Base-by-base conservation (phyloP, 2,888 invertebrate species). In the Mactromeris polynyma region DNA sequence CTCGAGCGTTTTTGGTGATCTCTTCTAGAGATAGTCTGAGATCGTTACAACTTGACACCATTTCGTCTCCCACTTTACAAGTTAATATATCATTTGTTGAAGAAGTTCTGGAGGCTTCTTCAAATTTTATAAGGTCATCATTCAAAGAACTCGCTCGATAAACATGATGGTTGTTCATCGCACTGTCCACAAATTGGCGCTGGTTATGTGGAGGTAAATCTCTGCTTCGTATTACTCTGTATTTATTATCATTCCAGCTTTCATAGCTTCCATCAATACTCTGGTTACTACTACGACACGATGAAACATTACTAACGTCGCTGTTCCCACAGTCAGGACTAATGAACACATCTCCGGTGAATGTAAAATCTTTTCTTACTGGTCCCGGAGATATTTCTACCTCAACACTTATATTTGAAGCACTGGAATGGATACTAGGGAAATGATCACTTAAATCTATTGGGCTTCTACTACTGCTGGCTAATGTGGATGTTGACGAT, bases 1-100 rank as follows among this genome's bases (percentile, higher is more conserved):
- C 86, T 14, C 73, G 81, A 33, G 89, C 90, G n/a, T 73, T 85
- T 85, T 82, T 85, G n/a, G 91, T 91, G 0, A 91, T 89, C 73
- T 91, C 91, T 33, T 89, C 91, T 40, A 91, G 77, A 0, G 91
- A 91, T 1, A 91, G 58, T 36, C 89, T 82, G 33, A 91, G 78
- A 42, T 91, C 91, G n/a, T 91, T 91, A 80, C 86, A 91, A 85
- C 91, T 91, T 21, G 89, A 91, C 58, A 91, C 85, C 91, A 91
- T 91, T 64, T 91, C 91, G 38, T 91, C 91, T n/a, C 89, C 91
- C 21, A 91, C 91, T 64, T 85, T 87, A 64, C 91, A 91, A 26
- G 91, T 91, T 31, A 91, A 58, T 31, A 91, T 91, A 26, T 88
- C 85, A 64, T 38, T 85, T 46, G 80, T 54, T 38, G 87, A 81